Base-by-base conservation (phyloP, 2,888 invertebrate genomes). In the Matsumyia berberina region DNA sequence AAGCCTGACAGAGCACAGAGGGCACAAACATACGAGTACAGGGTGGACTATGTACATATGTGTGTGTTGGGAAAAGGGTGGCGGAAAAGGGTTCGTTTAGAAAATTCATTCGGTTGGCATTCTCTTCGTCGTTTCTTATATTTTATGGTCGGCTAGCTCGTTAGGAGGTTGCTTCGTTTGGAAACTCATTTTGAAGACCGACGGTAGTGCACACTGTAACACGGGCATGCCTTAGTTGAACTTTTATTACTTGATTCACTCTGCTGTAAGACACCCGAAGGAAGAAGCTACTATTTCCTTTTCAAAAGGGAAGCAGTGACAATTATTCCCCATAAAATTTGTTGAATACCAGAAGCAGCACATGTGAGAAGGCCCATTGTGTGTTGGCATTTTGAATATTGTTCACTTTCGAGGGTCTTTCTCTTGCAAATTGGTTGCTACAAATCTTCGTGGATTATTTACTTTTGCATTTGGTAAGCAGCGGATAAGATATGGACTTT, bases 301-400 rank as follows among this genome's bases (percentile, higher is more conserved):
- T 51, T 19, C 29, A 57, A 51, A 35, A 17, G 8, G 60, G 57
- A 67, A 80, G 60, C 49, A 60, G 39, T 55, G 44, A 15, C 44
- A 74, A 74, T 74, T 74, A 67, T 74, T 74, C 35, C 42, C 17
- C 80, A 67, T 78, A 72, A 57, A 78, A 72, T 78, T 78, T 62
- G 46, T 57, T 78, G 62, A 64, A 72, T 78, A 8, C 55, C 62
- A 62, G 3, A 31, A 31, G 37, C 29, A 46, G 64, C 29, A 62
- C 7, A 53, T 60, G 53, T 6, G n/a, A 17, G 17, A 33, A 33
- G 8, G 3, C 9, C 5, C 53, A 53, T 44, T 64, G 55, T 55
- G 73, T 72, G 33, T 15, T 51, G 67, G 15, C 46, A 35, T 17
- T 64, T 49, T 64, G 64, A 64, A 64, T 64, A 64, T 17, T 35